Evolutionary conservation across 2,113 vertebrate species (phyloP).

Genomic region (Grammomys dolichurus): DNA sequence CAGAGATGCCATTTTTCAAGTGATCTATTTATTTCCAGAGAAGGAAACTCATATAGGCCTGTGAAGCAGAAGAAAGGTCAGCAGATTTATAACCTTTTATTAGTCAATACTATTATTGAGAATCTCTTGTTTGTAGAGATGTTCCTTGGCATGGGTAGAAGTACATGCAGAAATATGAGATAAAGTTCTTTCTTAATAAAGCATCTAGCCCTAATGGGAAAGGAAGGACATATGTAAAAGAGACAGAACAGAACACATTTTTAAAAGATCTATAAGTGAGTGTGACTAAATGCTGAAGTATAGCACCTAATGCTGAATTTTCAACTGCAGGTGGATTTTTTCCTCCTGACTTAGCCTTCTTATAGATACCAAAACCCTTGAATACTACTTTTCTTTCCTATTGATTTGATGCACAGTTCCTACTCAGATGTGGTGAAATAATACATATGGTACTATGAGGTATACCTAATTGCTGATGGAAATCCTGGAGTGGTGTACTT

Average conservation of each 20-base stretch:
- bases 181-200: conserved; percentile 38
- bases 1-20: conserved; percentile 45
- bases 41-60: conserved; percentile 2
- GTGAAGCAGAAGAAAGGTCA: conserved; percentile 43
- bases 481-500: neutral
- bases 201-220: conserved; percentile 29
- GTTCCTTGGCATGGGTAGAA: neutral
- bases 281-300: conserved; percentile 32
- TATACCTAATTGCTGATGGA: neutral
- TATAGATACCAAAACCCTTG: neutral
- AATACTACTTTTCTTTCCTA: conserved; percentile 25
- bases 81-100: conserved; percentile 21
- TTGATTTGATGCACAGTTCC: neutral
- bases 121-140: conserved; percentile 33
- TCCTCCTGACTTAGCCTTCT: conserved; percentile 18
- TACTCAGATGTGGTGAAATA: neutral
- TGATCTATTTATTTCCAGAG: conserved; percentile 42
- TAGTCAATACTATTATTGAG: conserved; percentile 34
- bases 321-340: neutral
- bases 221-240: neutral
- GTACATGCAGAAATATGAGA: conserved; percentile 42
- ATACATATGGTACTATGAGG: neutral
- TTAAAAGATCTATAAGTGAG: neutral
- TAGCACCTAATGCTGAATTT: conserved; percentile 35
- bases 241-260: neutral